A percentile compares a stretch with the other conserved stretches of the same genome.
Evolutionary conservation across 2,113 vertebrate species (phyloP).

Genomic region (Petromus typicus): DNA sequence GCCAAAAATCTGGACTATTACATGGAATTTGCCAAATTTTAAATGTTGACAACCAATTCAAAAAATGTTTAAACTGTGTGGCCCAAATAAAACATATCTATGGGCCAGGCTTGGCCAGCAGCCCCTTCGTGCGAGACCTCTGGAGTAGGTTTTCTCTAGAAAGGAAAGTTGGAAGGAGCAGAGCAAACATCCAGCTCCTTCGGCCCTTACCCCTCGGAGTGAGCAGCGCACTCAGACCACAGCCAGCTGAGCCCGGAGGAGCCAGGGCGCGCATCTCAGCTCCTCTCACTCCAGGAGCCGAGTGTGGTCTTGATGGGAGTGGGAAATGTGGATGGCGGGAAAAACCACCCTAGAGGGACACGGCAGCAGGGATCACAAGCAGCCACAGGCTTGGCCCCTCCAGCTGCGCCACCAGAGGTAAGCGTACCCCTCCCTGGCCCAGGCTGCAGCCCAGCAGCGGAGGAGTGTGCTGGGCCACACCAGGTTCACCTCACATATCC

Average conservation of each 20-base stretch:
- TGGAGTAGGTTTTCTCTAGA: background rate
- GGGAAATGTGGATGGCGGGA: background rate
- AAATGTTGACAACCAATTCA: slow-evolving; percentile 69
- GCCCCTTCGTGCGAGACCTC: background rate
- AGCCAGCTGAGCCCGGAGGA: too few relatives aligned
- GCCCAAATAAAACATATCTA: slow-evolving; percentile 66
- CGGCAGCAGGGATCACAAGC: background rate
- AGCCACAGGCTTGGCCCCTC: background rate
- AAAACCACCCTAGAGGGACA: background rate
- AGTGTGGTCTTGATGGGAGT: background rate
- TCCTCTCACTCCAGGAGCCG: background rate
- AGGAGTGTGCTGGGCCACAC: background rate
- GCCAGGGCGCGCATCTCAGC: background rate
- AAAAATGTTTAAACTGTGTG: slow-evolving; percentile 53
- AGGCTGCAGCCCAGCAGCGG: background rate
- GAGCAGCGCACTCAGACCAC: background rate
- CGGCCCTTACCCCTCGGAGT: background rate
- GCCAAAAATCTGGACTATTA: slow-evolving; percentile 69
- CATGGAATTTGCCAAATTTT: slow-evolving; percentile 51
- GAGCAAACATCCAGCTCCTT: background rate
- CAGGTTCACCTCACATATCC: too few relatives aligned
- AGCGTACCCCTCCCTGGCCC: background rate
- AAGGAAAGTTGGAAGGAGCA: background rate
- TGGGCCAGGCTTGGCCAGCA: background rate
- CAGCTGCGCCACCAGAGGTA: background rate